phyloP scores from a whole-genome alignment of 2,888 invertebrate species.

The Vanessa cardui region DNA sequence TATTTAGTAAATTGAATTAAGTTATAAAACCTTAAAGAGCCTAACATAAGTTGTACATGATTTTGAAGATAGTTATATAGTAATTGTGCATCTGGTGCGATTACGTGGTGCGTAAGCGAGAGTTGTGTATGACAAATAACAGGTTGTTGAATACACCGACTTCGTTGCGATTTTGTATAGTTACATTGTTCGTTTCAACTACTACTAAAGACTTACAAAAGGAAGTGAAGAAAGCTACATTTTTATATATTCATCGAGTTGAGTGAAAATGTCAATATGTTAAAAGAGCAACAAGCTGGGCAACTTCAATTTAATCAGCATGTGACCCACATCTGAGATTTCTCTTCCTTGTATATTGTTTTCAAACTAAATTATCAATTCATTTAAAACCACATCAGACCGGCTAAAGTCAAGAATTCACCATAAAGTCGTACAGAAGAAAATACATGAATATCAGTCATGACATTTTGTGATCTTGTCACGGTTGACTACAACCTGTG shows the following conservation, averaged over 20 bases:
- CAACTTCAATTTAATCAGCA: conserved; percentile 73
- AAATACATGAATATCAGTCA: conserved; percentile 54
- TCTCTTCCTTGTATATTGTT: conserved; percentile 74
- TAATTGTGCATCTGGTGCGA: conserved; percentile 58
- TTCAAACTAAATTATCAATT: conserved; percentile 50
- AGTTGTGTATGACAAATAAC: conserved; percentile 79
- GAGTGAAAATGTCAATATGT: conserved; percentile 40
- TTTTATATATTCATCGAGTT: conserved; percentile 17
- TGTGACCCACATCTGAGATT: conserved; percentile 82
- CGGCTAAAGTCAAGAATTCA: conserved; percentile 18
- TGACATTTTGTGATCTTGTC: conserved; percentile 62
- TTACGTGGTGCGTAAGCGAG: conserved; percentile 66
- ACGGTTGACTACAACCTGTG: conserved; percentile 71
- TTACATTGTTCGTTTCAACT: conserved; percentile 61
- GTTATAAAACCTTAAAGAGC: conserved; percentile 48
- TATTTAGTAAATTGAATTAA: conserved; percentile 62
- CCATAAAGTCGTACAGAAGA: conserved; percentile 36
- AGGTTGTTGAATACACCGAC: conserved; percentile 81
- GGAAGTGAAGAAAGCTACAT: conserved; percentile 14
- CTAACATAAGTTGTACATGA: conserved; percentile 50
- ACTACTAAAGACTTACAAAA: conserved; percentile 46
- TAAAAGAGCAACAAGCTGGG: conserved; percentile 52
- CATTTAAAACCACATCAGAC: conserved; percentile 40
- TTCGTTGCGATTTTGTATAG: conserved; percentile 68
- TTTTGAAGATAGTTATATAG: conserved; percentile 52